Evolutionary conservation across 2,888 invertebrate genomes (phyloP).

Genomic region (Periphyllus acericola): DNA sequence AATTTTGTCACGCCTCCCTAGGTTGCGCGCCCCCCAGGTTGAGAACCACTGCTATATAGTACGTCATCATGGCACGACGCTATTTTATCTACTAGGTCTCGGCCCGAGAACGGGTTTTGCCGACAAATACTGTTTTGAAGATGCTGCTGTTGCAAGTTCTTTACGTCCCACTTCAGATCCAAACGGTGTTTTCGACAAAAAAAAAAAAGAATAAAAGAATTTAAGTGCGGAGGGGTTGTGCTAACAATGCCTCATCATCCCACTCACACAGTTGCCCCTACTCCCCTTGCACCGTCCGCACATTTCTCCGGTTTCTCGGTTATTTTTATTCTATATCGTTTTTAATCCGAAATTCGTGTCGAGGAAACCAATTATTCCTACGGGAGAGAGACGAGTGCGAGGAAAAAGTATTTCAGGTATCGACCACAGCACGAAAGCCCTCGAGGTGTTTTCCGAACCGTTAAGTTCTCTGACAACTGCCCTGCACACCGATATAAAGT

Average conservation of each 20-base stretch:
- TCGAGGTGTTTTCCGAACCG: neutral
- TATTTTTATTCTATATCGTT: constrained; percentile 19
- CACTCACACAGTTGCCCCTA: neutral
- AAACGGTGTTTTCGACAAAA: neutral
- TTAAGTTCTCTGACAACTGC: neutral
- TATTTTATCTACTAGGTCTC: neutral
- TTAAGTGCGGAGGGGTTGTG: neutral
- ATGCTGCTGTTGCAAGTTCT: neutral
- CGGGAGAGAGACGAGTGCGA: neutral
- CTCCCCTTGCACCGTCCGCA: too few species aligned
- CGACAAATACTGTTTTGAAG: constrained; percentile 11
- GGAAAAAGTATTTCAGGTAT: neutral
- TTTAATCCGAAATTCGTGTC: constrained; percentile 43
- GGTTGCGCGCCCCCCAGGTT: too few species aligned
- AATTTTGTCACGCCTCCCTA: too few species aligned
- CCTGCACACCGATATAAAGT: neutral
- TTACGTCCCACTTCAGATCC: constrained; percentile 3
- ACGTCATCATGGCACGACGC: too few species aligned
- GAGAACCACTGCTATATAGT: too few species aligned
- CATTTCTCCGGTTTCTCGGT: too few species aligned
- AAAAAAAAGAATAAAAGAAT: neutral
- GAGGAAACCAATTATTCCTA: constrained; percentile 22
- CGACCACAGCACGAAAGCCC: neutral
- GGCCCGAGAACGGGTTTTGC: neutral
- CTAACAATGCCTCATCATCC: constrained; percentile 6